Evolutionary conservation across 2,888 invertebrate species (phyloP), one percentile per base, ranked within the genome.

Genomic region (Sarcophaga rosellei): DNA sequence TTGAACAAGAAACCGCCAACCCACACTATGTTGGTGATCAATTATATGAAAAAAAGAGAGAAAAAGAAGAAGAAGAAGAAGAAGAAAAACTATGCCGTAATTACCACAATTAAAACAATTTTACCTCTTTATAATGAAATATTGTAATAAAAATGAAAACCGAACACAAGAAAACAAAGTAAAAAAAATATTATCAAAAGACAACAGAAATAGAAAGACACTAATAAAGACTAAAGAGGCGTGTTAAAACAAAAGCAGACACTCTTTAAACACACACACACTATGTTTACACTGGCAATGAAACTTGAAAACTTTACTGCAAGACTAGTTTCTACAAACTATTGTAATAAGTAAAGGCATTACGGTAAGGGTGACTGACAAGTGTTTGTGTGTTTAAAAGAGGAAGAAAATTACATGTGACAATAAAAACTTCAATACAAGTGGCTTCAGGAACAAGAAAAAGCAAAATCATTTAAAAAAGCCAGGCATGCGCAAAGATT

Each of bases 401-500:
- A 65, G 61, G 61, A 77, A 86, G 68, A 53, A 69, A 81, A 69
- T 74, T 59, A 69, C 20, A 74, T 68, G 53, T 4, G 84, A 81
- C 84, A 82, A 87, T 85, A 17, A 17, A 83, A 85, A 85, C 84
- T 77, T 82, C 81, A 79, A 75, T 85, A 53, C 15, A 68, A 57
- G 62, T 59, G 63, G 77, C 73, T 72, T 68, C 44, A 84, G 76
- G 76, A 86, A 79, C 35, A 17, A 53, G 17, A 53, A 53, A 4
- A 53, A 53, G 17, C 2, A 70, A 85, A 85, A 81, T 85, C 74
- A 81, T 80, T 83, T 83, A 77, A 77, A 75, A 84, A 87, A 87
- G 69, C 76, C 91, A 92, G 89, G 92, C 91, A 92, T 91, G 92
- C 91, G 91, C 91, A 91, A 92, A 92, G 92, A 92, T 92, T 91